Percentiles rank a stretch among this genome's conserved stretches.
These are phyloP conservation scores for Syngnathus scovelli DNA, from an alignment of 2,113 vertebrate species.

Conservation along the genomic window DNA sequence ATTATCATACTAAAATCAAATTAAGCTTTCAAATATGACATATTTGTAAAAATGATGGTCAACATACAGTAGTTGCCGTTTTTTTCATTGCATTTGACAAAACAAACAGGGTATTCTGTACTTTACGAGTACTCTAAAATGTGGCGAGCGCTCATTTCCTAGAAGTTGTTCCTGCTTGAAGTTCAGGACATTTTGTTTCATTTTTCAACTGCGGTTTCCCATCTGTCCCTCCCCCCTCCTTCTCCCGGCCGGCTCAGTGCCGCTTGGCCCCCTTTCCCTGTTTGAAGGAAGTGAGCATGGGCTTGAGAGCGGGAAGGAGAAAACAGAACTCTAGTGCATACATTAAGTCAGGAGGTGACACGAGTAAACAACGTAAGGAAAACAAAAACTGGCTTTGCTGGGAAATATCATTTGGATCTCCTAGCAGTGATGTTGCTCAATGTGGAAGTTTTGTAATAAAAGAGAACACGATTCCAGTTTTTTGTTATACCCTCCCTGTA, in stretches of 20 bases:
- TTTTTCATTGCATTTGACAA: not conserved
- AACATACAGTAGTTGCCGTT: not conserved
- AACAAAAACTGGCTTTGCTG: not conserved
- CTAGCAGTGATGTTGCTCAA: conserved; percentile 24
- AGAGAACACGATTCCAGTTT: not conserved
- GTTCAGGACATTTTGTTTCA: conserved; percentile 66
- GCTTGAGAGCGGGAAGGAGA: conserved; percentile 29
- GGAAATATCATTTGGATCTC: not conserved
- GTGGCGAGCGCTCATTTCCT: conserved; percentile 44
- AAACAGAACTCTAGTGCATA: conserved; percentile 24
- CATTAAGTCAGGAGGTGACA: conserved; percentile 7
- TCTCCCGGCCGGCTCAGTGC: conserved; percentile 35
- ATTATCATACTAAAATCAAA: not conserved
- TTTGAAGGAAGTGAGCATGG: conserved; percentile 43
- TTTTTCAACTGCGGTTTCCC: conserved; percentile 60
- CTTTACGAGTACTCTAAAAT: not conserved
- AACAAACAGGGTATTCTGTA: not conserved
- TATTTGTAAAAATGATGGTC: not conserved
- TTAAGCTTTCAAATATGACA: not conserved
- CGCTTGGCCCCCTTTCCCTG: conserved; percentile 33
- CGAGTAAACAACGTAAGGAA: conserved; percentile 5
- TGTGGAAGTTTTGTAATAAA: conserved; percentile 13
- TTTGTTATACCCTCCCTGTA: conserved; percentile 4
- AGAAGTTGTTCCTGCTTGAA: conserved; percentile 37
- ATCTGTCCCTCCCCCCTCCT: conserved; percentile 59